These are phyloP conservation scores for Ophion ventricosus DNA, from an alignment of 2,888 invertebrate genomes.

Conservation along the genomic window DNA sequence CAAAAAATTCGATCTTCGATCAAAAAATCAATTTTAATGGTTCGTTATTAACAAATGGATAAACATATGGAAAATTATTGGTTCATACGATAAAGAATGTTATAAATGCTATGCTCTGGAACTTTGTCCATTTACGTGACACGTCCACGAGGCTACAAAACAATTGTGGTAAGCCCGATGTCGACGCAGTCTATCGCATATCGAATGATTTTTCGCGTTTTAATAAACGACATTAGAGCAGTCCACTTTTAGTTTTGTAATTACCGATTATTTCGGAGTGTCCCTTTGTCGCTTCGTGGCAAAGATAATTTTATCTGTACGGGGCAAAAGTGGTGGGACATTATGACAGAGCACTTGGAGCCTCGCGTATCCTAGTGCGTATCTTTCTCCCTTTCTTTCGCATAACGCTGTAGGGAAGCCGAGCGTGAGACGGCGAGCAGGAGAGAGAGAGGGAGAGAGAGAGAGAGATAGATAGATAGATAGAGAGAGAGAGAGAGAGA, in stretches of 20 bases:
- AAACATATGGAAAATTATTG: not conserved
- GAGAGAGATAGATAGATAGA: conserved; percentile 2
- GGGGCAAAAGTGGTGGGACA: conserved; percentile 19
- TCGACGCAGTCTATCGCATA: not conserved
- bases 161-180: not conserved
- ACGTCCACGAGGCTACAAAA: not conserved
- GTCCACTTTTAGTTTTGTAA: conserved; percentile 13
- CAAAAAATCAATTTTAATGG: not conserved
- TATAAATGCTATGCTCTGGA: not conserved
- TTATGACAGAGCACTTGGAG: conserved; percentile 37
- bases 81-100: not conserved
- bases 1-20: not conserved
- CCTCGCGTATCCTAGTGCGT: conserved; percentile 23
- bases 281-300: conserved; percentile 6
- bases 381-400: conserved; percentile 17
- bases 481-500: conserved; percentile 26
- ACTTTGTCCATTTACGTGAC: not conserved
- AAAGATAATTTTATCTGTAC: conserved; percentile 33
- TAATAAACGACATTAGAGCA: not conserved
- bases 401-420: not conserved
- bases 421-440: not conserved
- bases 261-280: conserved; percentile 37
- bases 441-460: not conserved
- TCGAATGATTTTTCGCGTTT: not conserved
- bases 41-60: not conserved